phyloP scores from a whole-genome alignment of 2,113 vertebrate genomes.

The Eclectus roratus region DNA sequence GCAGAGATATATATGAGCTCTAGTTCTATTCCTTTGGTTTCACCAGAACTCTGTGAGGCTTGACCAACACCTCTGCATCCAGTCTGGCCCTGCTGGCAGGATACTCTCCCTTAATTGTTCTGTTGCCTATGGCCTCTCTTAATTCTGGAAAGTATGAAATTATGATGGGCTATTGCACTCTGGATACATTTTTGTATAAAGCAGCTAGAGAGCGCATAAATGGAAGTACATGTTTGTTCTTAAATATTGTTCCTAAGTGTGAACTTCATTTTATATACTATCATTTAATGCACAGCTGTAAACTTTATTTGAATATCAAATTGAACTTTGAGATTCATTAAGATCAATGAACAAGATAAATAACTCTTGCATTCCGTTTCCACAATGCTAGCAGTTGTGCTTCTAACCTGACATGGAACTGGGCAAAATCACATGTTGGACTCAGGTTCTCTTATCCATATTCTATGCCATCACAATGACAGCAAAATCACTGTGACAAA shows the following conservation, averaged over 20 bases:
- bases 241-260: not conserved
- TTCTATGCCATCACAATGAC: not conserved
- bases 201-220: not conserved
- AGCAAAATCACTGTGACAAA: not conserved
- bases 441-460: not conserved
- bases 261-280: not conserved
- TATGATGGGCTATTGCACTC: not conserved
- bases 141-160: not conserved
- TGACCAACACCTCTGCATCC: not conserved
- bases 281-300: not conserved
- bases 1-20: not conserved
- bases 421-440: not conserved
- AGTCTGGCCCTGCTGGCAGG: fast-evolving
- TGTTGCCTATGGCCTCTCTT: not conserved
- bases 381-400: not conserved
- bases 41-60: not conserved
- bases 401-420: not conserved
- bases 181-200: not conserved
- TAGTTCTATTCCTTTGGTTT: not conserved
- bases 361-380: not conserved
- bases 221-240: not conserved
- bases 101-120: not conserved
- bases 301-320: constrained; percentile 1
- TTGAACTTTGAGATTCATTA: not conserved
- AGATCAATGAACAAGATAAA: not conserved